Conservation (phyloP, 2,888 invertebrate species). For the Lacanobia wlatinum region DNA sequence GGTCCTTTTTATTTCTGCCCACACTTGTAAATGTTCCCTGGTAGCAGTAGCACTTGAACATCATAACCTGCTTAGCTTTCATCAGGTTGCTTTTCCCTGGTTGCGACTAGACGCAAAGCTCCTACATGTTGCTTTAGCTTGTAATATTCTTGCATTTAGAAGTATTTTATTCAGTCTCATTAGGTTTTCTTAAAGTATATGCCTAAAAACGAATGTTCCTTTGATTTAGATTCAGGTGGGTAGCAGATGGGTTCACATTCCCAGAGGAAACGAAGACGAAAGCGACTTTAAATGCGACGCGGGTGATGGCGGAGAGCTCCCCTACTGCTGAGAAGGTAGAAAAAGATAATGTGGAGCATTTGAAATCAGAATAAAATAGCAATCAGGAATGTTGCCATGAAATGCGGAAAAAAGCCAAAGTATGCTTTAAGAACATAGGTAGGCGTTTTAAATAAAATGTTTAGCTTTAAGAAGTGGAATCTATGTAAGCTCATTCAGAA, state of each 20-base stretch:
- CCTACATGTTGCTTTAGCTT: conserved; percentile 36
- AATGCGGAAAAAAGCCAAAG: conserved; percentile 11
- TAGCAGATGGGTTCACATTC: conserved; percentile 80
- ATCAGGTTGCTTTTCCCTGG: conserved; percentile 38
- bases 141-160: conserved; percentile 12
- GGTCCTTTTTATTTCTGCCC: conserved; percentile 73
- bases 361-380: conserved; percentile 68
- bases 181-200: conserved; percentile 59
- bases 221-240: conserved; percentile 84
- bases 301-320: conserved; percentile 69
- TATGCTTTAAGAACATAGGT: background rate
- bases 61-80: conserved; percentile 46
- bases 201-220: conserved; percentile 56
- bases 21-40: conserved; percentile 28
- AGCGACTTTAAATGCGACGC: conserved; percentile 63
- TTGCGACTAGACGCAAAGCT: background rate
- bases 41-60: conserved; percentile 18
- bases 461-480: conserved; percentile 15
- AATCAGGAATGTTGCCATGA: conserved; percentile 18
- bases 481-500: background rate
- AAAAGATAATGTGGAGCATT: conserved; percentile 50
- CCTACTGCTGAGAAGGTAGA: conserved; percentile 63
- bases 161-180: conserved; percentile 76
- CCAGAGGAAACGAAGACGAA: conserved; percentile 71
- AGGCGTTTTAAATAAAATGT: conserved; percentile 9